Conservation (phyloP, 2,888 invertebrate genomes). For the Dinocampus coccinellae region DNA sequence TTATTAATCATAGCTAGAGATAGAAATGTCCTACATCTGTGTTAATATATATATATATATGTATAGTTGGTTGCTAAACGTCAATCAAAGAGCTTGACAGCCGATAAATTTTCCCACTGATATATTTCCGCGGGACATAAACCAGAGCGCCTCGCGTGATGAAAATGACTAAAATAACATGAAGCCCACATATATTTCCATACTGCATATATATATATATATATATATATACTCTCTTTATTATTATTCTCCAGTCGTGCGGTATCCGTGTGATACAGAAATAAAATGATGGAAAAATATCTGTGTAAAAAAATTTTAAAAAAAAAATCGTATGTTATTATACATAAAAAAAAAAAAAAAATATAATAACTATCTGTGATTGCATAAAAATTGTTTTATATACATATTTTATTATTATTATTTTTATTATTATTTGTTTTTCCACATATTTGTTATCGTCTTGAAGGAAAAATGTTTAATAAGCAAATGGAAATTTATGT, state of each 20-base stretch:
- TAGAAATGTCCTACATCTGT: constrained; percentile 5
- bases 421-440: too few relatives aligned
- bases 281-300: too few relatives aligned
- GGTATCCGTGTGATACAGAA: not conserved
- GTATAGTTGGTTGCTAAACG: constrained; percentile 2
- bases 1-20: constrained; percentile 9
- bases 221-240: too few relatives aligned
- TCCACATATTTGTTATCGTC: too few relatives aligned
- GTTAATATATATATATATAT: constrained; percentile 1
- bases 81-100: constrained; percentile 21
- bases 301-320: too few relatives aligned
- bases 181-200: not conserved
- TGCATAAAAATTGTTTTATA: too few relatives aligned
- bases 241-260: not conserved
- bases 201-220: not conserved
- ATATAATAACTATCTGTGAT: not conserved
- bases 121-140: constrained; percentile 25
- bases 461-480: too few relatives aligned
- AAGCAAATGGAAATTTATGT: too few relatives aligned
- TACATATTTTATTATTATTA: too few relatives aligned
- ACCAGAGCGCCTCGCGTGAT: constrained; percentile 21
- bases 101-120: constrained; percentile 21
- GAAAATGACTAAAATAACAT: constrained; percentile 23
- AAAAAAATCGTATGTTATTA: not conserved
- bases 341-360: too few relatives aligned